A percentile compares a stretch with the other conserved stretches of the same genome.
Conservation (phyloP, 1,140 invertebrate genomes). For the Scaptomyza hsui region DNA sequence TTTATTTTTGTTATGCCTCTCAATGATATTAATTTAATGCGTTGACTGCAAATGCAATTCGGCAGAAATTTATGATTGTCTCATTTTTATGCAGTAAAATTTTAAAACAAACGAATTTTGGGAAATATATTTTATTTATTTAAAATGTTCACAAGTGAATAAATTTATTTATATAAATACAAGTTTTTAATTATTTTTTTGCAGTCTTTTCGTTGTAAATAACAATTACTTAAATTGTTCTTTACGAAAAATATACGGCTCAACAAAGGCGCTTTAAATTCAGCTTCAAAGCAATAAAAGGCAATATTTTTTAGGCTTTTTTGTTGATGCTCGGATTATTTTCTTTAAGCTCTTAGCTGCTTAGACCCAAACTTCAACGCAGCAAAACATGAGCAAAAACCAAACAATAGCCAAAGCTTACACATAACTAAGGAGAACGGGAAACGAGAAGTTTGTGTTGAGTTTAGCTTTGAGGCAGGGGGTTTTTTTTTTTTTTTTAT, state of each 20-base stretch:
- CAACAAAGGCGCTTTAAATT: background rate
- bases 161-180: background rate
- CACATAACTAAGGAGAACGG: background rate
- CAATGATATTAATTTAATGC: slow-evolving; percentile 16
- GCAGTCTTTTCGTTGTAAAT: background rate
- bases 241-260: background rate
- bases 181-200: background rate
- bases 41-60: slow-evolving; percentile 12
- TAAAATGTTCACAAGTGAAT: background rate
- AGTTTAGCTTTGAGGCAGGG: background rate
- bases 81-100: background rate
- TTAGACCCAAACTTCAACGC: slow-evolving; percentile 5
- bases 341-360: slow-evolving; percentile 8
- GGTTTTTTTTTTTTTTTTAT: background rate
- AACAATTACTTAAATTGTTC: background rate
- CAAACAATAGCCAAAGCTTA: slow-evolving; percentile 14
- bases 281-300: background rate
- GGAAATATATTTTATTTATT: too few species aligned
- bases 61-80: background rate
- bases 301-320: background rate
- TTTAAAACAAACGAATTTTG: background rate
- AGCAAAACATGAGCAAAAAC: slow-evolving; percentile 2
- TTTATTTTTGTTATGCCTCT: slow-evolving; percentile 16
- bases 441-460: background rate
- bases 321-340: slow-evolving; percentile 11